phyloP scores from a whole-genome alignment of 2,113 vertebrate genomes.

The Tetrao urogallus region DNA sequence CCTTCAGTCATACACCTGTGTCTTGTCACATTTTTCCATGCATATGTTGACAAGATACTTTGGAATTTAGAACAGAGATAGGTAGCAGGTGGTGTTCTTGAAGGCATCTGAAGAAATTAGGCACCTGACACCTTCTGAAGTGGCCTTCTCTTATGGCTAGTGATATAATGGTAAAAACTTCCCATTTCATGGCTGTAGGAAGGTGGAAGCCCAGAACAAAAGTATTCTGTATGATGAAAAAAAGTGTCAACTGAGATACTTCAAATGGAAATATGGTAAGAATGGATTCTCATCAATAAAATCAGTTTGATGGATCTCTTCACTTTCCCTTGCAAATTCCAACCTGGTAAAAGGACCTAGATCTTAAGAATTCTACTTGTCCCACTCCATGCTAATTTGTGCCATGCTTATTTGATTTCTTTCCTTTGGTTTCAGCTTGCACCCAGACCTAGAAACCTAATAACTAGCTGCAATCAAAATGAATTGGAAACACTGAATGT shows the following conservation, averaged over 20 bases:
- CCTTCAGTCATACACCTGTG: neutral
- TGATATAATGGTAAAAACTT: neutral
- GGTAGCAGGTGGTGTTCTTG: neutral
- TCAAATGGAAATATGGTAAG: neutral
- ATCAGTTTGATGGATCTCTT: neutral
- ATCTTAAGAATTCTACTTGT: neutral
- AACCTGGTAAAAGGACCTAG: neutral
- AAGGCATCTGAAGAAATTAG: neutral
- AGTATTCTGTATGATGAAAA: neutral
- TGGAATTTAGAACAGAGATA: neutral
- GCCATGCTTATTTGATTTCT: neutral
- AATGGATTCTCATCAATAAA: neutral
- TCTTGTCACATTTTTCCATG: neutral
- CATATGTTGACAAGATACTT: neutral
- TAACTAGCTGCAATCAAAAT: neutral
- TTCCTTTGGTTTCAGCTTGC: neutral
- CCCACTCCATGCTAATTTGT: neutral
- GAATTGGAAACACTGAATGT: neutral
- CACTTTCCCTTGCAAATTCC: neutral
- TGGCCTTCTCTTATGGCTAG: neutral
- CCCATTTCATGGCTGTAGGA: neutral
- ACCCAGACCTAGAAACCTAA: neutral
- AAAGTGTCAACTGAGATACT: neutral
- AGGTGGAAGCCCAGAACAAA: neutral
- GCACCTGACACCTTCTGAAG: neutral